Percentiles rank a stretch among this genome's conserved stretches.
These are phyloP conservation scores for Sipha flava DNA, from an alignment of 1,140 invertebrate genomes.

Conservation along the genomic window DNA sequence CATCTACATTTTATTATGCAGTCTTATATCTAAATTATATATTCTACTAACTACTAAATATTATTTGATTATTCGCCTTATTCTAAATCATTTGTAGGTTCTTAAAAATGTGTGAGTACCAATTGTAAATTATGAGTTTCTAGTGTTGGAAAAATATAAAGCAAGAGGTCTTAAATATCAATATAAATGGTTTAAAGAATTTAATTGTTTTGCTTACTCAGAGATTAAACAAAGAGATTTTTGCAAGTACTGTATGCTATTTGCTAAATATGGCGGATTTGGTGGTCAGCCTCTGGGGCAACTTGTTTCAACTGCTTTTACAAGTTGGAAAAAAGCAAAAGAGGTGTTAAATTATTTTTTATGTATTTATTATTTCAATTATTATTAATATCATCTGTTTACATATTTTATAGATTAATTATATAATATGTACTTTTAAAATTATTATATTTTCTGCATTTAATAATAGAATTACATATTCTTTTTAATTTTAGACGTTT, in stretches of 20 bases:
- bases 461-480: too few species aligned
- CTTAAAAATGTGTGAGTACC: background rate
- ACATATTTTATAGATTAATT: too few species aligned
- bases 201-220: background rate
- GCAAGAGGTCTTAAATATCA: background rate
- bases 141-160: background rate
- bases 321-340: constrained; percentile 4
- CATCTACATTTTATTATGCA: background rate
- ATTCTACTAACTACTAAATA: too few species aligned
- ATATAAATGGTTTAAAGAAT: background rate
- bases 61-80: background rate
- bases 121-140: background rate
- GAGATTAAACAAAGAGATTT: background rate
- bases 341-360: background rate
- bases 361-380: too few species aligned
- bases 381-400: background rate
- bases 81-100: background rate
- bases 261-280: background rate
- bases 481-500: background rate
- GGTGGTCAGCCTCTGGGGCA: background rate
- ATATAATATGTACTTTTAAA: too few species aligned
- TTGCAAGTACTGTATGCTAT: constrained; percentile 6
- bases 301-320: background rate
- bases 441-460: too few species aligned
- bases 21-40: too few species aligned